Percentiles rank a stretch among this genome's conserved stretches.
phyloP scores from a whole-genome alignment of 2,113 vertebrate species.

The Rana temporaria region DNA sequence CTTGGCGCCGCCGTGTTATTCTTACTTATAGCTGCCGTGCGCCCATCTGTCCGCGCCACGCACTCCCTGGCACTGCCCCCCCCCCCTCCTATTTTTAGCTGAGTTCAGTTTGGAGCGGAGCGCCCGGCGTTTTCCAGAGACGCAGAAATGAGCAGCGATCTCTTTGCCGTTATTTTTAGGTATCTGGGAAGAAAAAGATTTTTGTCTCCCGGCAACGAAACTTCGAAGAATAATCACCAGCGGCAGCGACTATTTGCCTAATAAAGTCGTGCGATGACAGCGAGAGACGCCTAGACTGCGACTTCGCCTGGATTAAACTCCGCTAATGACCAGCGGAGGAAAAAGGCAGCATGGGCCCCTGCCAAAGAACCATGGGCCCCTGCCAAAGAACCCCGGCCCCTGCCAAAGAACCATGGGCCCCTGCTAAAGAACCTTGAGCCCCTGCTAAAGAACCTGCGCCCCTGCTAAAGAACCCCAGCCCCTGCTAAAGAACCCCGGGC shows the following conservation, averaged over 20 bases:
- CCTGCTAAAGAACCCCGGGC: no score
- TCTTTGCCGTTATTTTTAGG: conserved; percentile 22
- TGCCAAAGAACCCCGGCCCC: no score
- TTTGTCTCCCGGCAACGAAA: conserved; percentile 13
- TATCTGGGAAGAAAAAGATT: no score
- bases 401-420: no score
- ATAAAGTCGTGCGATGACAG: background rate
- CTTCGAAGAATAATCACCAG: background rate
- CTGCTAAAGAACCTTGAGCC: no score
- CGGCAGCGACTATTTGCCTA: background rate
- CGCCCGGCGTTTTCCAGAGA: background rate
- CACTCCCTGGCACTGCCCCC: background rate
- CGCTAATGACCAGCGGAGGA: background rate
- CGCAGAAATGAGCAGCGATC: conserved; percentile 3
- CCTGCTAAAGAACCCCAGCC: no score
- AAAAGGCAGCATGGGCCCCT: no score
- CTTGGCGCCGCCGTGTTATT: background rate
- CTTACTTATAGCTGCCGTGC: background rate
- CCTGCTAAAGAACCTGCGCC: no score
- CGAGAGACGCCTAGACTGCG: background rate
- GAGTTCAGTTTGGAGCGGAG: background rate
- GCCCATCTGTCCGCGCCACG: background rate
- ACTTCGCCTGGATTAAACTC: background rate
- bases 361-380: no score
- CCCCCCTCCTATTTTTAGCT: background rate